Evolutionary conservation across 2,888 invertebrate genomes (phyloP), one percentile per base, ranked within the genome.

Genomic region (Cryptus viduatorius): DNA sequence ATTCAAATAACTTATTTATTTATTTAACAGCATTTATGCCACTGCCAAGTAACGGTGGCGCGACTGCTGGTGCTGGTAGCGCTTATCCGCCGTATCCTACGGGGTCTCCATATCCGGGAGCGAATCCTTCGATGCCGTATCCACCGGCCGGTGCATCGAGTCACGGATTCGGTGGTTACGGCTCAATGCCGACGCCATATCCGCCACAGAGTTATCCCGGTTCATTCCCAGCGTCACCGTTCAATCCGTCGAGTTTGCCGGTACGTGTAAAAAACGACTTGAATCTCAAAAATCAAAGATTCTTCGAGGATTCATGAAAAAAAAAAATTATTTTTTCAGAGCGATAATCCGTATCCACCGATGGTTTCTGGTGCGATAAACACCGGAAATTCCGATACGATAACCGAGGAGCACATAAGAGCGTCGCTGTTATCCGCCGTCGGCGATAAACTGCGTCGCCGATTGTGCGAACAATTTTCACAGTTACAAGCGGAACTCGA

Each of bases 341-440:
- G 75, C 12, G 82, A 82, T 7, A 83, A 79, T 76, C 76, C 79
- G 12, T 84, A 79, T 71, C 89, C 92, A 48, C 90, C 91, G 59
- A 85, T 87, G 82, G 86, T 91, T 64, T 89, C 93, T n/a, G 89
- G 91, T 19, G 93, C 94, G 75, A 94, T 95, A 89, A 93, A 94
- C 19, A 95, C 95, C 76, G 95, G 95, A 80, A 95, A 94, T 46
- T 93, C 95, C 19, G 97, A 97, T 24, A 98, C 98, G n/a, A 98
- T 98, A 81, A 97, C 98, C 68, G 98, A 99, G 90, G 98, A 99
- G 92, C 98, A 99, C 92, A 98, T 99, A 86, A 96, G 98, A 92
- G 98, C 97, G 37, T 99, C 99, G 0, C 94, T 99, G 29, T 94
- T 99, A 19, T 98, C 98, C 79, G 99, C 99, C 31, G 98, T 99